A percentile compares a stretch with the other conserved stretches of the same genome.
These are phyloP conservation scores for Thryonomys swinderianus DNA, from an alignment of 2,113 vertebrate genomes.

Conservation along the genomic window DNA sequence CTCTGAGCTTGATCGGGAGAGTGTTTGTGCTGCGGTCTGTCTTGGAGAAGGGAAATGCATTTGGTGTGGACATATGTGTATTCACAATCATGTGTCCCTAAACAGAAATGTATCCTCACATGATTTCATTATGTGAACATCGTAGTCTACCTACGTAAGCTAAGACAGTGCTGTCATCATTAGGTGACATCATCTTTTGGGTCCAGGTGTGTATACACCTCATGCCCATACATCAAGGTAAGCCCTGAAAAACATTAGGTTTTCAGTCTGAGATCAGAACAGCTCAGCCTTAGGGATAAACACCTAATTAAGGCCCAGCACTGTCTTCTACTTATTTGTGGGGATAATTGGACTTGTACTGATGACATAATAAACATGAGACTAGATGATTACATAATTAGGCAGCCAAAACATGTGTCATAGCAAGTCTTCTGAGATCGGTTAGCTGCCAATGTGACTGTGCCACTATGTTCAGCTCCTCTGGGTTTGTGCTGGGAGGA, in stretches of 20 bases:
- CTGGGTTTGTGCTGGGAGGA: constrained; percentile 8
- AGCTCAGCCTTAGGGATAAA: constrained; percentile 41
- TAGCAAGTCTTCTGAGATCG: not conserved
- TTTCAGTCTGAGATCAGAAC: constrained; percentile 51
- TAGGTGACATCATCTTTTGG: not conserved
- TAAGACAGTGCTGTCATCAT: not conserved
- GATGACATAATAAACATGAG: constrained; percentile 66
- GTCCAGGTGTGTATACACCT: not conserved
- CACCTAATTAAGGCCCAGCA: constrained; percentile 41
- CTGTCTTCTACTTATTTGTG: constrained; percentile 33
- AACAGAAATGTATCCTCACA: not conserved
- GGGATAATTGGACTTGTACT: constrained; percentile 50
- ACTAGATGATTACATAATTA: constrained; percentile 67
- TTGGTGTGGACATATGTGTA: not conserved
- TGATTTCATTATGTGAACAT: not conserved
- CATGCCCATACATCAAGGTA: not conserved
- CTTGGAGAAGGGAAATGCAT: not conserved
- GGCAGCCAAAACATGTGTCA: constrained; percentile 42
- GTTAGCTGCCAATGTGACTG: not conserved
- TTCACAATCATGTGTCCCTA: not conserved
- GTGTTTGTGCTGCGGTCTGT: not conserved
- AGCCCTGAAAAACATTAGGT: not conserved
- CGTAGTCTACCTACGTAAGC: not conserved
- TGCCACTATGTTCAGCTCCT: not conserved
- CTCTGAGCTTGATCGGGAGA: not conserved